Evolutionary conservation across 2,888 invertebrate species (phyloP).

Genomic region (Zygaena filipendulae): DNA sequence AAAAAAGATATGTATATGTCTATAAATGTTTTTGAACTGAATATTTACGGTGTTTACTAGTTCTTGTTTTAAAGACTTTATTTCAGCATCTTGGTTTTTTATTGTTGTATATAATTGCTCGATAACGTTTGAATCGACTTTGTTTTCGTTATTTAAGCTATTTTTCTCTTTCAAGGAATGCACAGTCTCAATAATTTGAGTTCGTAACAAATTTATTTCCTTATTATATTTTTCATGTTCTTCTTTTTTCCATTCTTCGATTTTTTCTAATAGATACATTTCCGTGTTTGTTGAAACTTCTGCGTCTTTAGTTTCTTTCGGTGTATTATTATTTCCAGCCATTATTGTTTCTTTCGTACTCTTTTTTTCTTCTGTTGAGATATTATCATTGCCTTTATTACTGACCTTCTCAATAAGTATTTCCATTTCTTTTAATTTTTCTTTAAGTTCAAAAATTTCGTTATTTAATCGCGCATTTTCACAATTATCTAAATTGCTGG

Average conservation of each 20-base stretch:
- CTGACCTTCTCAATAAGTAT: slow-evolving; percentile 25
- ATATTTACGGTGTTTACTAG: slow-evolving; percentile 43
- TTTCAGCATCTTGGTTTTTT: slow-evolving; percentile 62
- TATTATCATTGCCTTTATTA: slow-evolving; percentile 16
- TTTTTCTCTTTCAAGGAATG: slow-evolving; percentile 38
- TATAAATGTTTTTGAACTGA: not conserved
- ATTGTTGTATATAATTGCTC: slow-evolving; percentile 49
- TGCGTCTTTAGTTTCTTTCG: slow-evolving; percentile 35
- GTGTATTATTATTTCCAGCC: slow-evolving; percentile 10
- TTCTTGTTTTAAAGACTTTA: slow-evolving; percentile 53
- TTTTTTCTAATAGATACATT: slow-evolving; percentile 39
- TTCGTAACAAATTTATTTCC: slow-evolving; percentile 52
- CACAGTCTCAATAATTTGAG: slow-evolving; percentile 47
- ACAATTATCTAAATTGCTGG: slow-evolving; percentile 23
- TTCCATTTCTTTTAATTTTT: slow-evolving; percentile 59
- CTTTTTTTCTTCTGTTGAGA: slow-evolving; percentile 11
- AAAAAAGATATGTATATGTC: slow-evolving; percentile 1
- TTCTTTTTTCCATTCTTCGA: slow-evolving; percentile 62
- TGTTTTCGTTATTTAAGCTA: slow-evolving; percentile 17
- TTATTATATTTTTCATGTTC: slow-evolving; percentile 64
- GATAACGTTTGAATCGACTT: slow-evolving; percentile 36
- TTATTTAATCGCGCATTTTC: slow-evolving; percentile 70
- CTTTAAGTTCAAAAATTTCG: slow-evolving; percentile 53
- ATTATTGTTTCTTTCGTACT: slow-evolving; percentile 5
- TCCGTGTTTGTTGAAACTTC: slow-evolving; percentile 40